Base-by-base conservation (phyloP, 2,113 vertebrate species). In the Glaucidium brasilianum region DNA sequence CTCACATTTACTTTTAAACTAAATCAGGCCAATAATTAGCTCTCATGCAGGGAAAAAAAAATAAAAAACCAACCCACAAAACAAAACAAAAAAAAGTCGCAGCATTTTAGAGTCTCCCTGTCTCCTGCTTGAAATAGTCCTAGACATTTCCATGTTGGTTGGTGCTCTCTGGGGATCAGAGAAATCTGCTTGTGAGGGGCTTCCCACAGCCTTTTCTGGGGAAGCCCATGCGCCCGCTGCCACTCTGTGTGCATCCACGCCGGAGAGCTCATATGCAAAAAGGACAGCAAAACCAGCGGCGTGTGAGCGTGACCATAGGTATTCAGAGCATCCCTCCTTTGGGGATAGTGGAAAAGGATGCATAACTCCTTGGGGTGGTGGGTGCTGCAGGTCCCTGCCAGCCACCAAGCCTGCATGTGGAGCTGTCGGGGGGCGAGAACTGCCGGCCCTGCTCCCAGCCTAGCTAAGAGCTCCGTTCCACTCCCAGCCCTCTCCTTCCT, bases 401-500 rank as follows among this genome's bases (percentile, higher is more conserved):
- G 22, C 8, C 11, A 3, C 29, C 11, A 2, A 79, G 66, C 23
- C 18, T 32, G 21, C 1, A 2, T 0, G 0, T 9, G n/a, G 55
- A 85, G 64, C 14, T 80, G 32, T n/a, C 0, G 1, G 8, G 8
- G 32, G 18, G 11, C 1, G 3, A 83, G 63, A n/a, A 49, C 17
- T 0, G 2, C 52, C 0, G 0, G 39, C 21, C 59, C 17, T 0
- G 0, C 77, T 81, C 27, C 25, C 50, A 73, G 73, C 21, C 45
- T 34, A 62, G 49, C 74, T 66, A 68, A 82, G 85, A 90, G 92
- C 93, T 92, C 92, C 85, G 0, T 96, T 98, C 96, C 97, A 84
- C 68, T 96, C 80, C 87, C 95, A 97, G 92, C 90, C 88, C 26
- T 95, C 60, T 94, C 95, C 90, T 94, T 94, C 91, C 88, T 93